These are phyloP conservation scores for Hybos culiciformis DNA, from an alignment of 2,888 invertebrate species.

Conservation along the genomic window DNA sequence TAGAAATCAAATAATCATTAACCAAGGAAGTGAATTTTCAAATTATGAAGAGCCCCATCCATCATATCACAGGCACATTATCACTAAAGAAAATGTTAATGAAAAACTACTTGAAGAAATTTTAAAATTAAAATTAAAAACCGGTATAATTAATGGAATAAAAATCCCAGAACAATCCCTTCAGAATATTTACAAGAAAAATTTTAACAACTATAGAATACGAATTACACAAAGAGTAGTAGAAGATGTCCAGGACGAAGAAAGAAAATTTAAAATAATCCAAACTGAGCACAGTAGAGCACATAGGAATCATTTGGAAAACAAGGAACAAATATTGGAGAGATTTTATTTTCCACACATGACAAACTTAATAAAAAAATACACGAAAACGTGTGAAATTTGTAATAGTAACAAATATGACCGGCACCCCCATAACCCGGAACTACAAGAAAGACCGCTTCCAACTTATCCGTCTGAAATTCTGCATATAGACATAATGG, in stretches of 20 bases:
- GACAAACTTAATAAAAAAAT: not conserved
- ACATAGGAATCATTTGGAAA: conserved; percentile 8
- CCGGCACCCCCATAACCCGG: conserved; percentile 11
- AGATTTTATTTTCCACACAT: conserved; percentile 4
- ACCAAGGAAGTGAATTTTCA: conserved; percentile 1
- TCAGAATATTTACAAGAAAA: conserved; percentile 6
- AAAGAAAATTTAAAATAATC: conserved; percentile 8
- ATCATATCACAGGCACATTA: not conserved
- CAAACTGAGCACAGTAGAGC: conserved; percentile 5
- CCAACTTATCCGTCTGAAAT: conserved; percentile 12
- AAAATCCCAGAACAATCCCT: conserved; percentile 7
- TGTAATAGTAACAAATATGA: conserved; percentile 14
- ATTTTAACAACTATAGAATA: conserved; percentile 2
- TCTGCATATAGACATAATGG: conserved; percentile 9
- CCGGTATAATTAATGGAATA: conserved; percentile 5
- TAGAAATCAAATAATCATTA: conserved; percentile 13
- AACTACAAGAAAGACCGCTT: conserved; percentile 10
- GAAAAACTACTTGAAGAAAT: not conserved
- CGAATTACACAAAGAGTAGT: conserved; percentile 3
- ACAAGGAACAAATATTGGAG: conserved; percentile 8
- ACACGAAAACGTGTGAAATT: conserved; percentile 4
- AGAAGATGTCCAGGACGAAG: not conserved
- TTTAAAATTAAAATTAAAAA: not conserved
- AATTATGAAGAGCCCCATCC: conserved; percentile 11
- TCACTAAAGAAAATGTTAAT: not conserved